These are phyloP conservation scores for Gari tellinella DNA, from an alignment of 2,888 invertebrate species.

Conservation along the genomic window DNA sequence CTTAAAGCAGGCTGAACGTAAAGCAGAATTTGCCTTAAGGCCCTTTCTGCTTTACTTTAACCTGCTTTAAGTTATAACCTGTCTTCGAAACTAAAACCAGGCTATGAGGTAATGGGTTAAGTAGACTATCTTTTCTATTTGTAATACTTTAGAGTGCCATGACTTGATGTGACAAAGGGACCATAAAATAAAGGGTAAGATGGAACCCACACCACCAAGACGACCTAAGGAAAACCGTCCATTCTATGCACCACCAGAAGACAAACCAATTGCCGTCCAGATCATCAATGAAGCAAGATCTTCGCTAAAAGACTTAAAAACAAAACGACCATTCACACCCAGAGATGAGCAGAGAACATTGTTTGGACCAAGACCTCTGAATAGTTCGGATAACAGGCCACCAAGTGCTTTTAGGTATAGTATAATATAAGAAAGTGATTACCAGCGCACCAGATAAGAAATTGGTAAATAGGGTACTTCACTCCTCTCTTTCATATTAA, in stretches of 20 bases:
- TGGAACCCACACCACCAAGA: slow-evolving; percentile 64
- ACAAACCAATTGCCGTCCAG: slow-evolving; percentile 77
- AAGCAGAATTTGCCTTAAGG: too few relatives aligned
- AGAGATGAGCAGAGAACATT: slow-evolving; percentile 91
- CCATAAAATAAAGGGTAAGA: slow-evolving; percentile 6
- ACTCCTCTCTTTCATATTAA: too few relatives aligned
- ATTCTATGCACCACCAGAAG: slow-evolving; percentile 81
- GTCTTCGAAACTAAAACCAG: too few relatives aligned
- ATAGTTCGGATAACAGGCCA: slow-evolving; percentile 81
- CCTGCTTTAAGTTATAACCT: too few relatives aligned
- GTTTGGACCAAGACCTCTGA: slow-evolving; percentile 86
- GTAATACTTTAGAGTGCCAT: slow-evolving; percentile 7
- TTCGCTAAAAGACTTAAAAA: slow-evolving; percentile 88
- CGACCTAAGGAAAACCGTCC: slow-evolving; percentile 73
- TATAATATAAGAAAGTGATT: too few relatives aligned
- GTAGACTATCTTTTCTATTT: too few relatives aligned
- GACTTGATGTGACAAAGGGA: not conserved
- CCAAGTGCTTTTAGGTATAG: slow-evolving; percentile 83
- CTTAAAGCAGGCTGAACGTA: too few relatives aligned
- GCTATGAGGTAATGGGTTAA: too few relatives aligned
- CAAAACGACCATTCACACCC: slow-evolving; percentile 94
- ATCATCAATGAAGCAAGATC: slow-evolving; percentile 83
- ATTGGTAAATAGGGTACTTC: too few relatives aligned
- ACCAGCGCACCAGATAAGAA: too few relatives aligned
- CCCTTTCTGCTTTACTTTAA: too few relatives aligned